A percentile compares a stretch with the other conserved stretches of the same genome.
Evolutionary conservation across 2,797 vertebrate genomes (phyloP).

Genomic region (Semaprochilodus insignis): DNA sequence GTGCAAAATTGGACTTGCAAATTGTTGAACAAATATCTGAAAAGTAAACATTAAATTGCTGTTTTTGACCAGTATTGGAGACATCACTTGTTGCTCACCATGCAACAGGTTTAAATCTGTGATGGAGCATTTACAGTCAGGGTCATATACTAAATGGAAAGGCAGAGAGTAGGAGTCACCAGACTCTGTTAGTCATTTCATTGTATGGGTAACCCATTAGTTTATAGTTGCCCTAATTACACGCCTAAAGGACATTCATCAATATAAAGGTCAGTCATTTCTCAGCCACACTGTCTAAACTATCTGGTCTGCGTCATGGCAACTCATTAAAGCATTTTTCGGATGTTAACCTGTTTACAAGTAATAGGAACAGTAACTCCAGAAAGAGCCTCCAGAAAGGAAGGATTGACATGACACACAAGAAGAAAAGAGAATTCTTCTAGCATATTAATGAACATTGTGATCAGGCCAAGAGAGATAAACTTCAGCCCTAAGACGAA

Average conservation of each 20-base stretch:
- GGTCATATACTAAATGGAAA: slow-evolving; percentile 15
- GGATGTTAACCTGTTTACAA: background rate
- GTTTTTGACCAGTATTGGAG: too few relatives aligned
- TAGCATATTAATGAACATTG: background rate
- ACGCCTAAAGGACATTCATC: background rate
- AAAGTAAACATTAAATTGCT: too few relatives aligned
- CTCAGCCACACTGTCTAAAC: slow-evolving; percentile 41
- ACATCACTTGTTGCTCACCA: too few relatives aligned
- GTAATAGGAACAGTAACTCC: background rate
- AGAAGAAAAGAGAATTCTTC: background rate
- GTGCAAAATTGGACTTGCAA: too few relatives aligned
- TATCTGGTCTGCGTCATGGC: background rate
- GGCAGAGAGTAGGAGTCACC: slow-evolving; percentile 14
- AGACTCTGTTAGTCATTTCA: slow-evolving; percentile 59
- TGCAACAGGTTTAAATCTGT: too few relatives aligned
- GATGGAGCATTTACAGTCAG: background rate
- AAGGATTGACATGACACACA: background rate
- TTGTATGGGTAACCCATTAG: slow-evolving; percentile 67
- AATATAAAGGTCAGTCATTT: slow-evolving; percentile 57
- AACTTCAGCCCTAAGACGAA: background rate
- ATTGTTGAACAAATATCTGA: too few relatives aligned
- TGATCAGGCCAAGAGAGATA: background rate
- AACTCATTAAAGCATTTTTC: slow-evolving; percentile 18
- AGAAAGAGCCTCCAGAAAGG: background rate
- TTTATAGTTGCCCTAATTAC: slow-evolving; percentile 71